Evolutionary conservation across 2,797 vertebrate species (phyloP), one percentile per base, ranked within the genome.

Genomic region (Eulemur albifrons): DNA sequence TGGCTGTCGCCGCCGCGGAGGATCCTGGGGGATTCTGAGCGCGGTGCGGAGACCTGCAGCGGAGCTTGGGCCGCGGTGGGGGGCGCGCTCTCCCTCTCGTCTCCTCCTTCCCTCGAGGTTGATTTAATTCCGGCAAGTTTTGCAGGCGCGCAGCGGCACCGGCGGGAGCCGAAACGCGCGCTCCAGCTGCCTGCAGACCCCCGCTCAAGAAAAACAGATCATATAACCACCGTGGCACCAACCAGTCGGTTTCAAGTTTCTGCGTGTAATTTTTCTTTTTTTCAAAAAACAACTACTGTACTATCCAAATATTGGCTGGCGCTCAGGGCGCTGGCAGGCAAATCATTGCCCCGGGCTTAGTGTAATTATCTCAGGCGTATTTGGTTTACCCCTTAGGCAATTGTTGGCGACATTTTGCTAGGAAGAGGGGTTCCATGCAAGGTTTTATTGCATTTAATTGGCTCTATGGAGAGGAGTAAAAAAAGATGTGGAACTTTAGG

Each of bases 271-370:
- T 92, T 70, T 61, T 70, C 57, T 70, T 70, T 43, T 73, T 45
- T 73, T 21, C 20, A 35, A 30, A 5, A 80, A 94, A 77, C 70
- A 91, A 81, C 83, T 0, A 5, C 7, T 25, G 35, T 5, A 0
- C 93, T 97, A 91, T 90, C 92, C 96, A 96, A 96, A 96, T 88
- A 97, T 88, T 96, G 97, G 82, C 97, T 80, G 90, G 48, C 35
- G 82, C 48, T 50, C 77, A 83, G 81, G 72, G 40, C 8, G 67
- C 89, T 87, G 93, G 63, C 90, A 94, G 91, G 87, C 80, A 95
- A 12, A 82, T 27, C 88, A 48, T 72, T 87, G 96, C 95, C 95
- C 82, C 15, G 2, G 81, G 18, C 5, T 95, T 67, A 52, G 59
- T 54, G 69, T 88, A 45, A 93, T 87, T 93, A 48, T 73, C 50